Evolutionary conservation across 1,140 invertebrate species (phyloP).

Genomic region (Hesperophylax magnus): DNA sequence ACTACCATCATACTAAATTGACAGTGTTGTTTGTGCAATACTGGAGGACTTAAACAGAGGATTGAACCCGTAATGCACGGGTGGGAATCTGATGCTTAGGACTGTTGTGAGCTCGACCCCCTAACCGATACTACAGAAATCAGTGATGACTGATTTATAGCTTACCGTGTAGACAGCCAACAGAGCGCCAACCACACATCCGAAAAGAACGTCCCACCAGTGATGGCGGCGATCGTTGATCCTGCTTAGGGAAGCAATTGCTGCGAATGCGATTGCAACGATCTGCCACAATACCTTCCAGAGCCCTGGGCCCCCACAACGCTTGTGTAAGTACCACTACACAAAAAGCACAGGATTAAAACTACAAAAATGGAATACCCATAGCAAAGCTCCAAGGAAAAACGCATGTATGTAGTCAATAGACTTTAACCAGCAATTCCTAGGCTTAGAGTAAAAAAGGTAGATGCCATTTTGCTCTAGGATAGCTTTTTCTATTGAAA

Average conservation of each 20-base stretch:
- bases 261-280: slow-evolving; percentile 72
- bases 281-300: slow-evolving; percentile 76
- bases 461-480: neutral
- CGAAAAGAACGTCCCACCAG: slow-evolving; percentile 83
- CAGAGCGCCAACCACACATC: slow-evolving; percentile 69
- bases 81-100: too few relatives aligned
- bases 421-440: neutral
- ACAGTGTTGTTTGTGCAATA: too few relatives aligned
- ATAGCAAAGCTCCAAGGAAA: neutral
- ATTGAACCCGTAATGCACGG: too few relatives aligned
- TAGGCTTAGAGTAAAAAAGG: neutral
- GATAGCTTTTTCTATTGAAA: neutral
- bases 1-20: too few relatives aligned
- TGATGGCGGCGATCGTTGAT: slow-evolving; percentile 80
- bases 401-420: neutral
- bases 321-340: slow-evolving; percentile 74
- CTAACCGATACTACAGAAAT: neutral
- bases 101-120: too few relatives aligned
- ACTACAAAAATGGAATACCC: too few relatives aligned
- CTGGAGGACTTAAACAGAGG: too few relatives aligned
- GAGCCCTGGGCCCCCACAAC: slow-evolving; percentile 69
- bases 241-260: slow-evolving; percentile 75
- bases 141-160: neutral
- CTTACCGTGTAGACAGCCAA: slow-evolving; percentile 60
- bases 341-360: slow-evolving; percentile 27